Evolutionary conservation across 2,888 invertebrate genomes (phyloP).

Genomic region (Amblyteles armatorius): DNA sequence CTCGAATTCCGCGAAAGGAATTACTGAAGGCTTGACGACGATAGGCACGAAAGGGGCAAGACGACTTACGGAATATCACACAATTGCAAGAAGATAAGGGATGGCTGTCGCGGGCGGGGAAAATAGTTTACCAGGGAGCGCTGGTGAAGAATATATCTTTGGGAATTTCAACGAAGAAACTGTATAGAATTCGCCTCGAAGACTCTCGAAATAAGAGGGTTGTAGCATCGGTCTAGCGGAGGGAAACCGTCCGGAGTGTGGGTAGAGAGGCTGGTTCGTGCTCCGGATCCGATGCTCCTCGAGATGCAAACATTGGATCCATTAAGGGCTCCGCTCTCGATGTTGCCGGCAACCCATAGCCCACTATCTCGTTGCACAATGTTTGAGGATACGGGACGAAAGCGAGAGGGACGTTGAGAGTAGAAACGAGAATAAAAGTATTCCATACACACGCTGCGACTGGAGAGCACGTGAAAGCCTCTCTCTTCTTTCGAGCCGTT

Average conservation of each 20-base stretch:
- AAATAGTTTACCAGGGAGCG: constrained; percentile 12
- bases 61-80: neutral
- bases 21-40: neutral
- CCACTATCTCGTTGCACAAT: constrained; percentile 65
- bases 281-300: constrained; percentile 68
- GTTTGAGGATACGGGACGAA: constrained; percentile 69
- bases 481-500: constrained; percentile 33
- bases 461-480: constrained; percentile 31
- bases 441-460: constrained; percentile 28
- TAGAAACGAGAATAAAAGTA: constrained; percentile 50
- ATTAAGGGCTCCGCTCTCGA: constrained; percentile 71
- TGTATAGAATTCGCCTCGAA: constrained; percentile 12
- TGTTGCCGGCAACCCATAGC: constrained; percentile 45
- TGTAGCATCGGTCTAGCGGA: constrained; percentile 36
- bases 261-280: constrained; percentile 26
- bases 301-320: constrained; percentile 78
- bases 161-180: constrained; percentile 49
- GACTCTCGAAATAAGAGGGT: constrained; percentile 51
- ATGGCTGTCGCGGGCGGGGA: constrained; percentile 34
- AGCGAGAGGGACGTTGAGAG: constrained; percentile 64
- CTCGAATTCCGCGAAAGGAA: constrained; percentile 38
- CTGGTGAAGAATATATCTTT: constrained; percentile 38
- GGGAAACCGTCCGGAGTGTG: constrained; percentile 53
- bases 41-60: constrained; percentile 9
- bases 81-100: constrained; percentile 42